Percentiles rank a stretch among this genome's conserved stretches.
phyloP scores from a whole-genome alignment of 2,113 vertebrate species.

The Tachysurus fulvidraco region DNA sequence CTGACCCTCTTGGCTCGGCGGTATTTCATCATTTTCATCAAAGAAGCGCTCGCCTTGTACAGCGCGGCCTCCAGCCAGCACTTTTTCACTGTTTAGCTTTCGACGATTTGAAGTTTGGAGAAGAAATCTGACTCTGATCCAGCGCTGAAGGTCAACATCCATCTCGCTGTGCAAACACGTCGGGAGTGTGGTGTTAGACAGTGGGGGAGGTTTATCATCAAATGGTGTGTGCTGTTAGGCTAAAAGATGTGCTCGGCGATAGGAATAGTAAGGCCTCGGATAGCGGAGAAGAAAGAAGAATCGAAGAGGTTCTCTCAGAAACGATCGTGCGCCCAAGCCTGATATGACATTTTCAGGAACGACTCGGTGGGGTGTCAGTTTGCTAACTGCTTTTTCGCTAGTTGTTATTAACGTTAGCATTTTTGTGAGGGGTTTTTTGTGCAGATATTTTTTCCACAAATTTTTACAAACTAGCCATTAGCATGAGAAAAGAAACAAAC shows the following conservation, averaged over 20 bases:
- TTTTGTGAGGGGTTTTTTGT: not conserved
- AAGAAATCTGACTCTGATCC: constrained; percentile 33
- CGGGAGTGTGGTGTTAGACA: constrained; percentile 21
- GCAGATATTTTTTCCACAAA: not conserved
- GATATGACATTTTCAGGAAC: not conserved
- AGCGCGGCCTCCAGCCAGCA: constrained; percentile 19
- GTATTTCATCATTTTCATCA: constrained; percentile 36
- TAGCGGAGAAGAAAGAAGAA: not conserved
- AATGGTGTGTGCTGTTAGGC: not conserved
- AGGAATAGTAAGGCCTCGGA: not conserved
- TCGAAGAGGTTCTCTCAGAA: not conserved
- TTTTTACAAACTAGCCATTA: not conserved
- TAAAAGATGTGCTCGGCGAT: not conserved
- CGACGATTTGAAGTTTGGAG: constrained; percentile 25
- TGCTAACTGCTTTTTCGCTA: not conserved
- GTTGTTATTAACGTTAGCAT: not conserved
- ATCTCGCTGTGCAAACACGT: constrained; percentile 30
- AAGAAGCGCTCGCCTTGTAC: constrained; percentile 9
- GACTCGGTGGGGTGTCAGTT: not conserved
- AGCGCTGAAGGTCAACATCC: constrained; percentile 40
- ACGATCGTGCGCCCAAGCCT: not conserved
- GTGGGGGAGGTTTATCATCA: constrained; percentile 12
- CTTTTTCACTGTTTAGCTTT: constrained; percentile 25
- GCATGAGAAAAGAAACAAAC: not conserved
- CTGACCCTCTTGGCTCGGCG: constrained; percentile 25